Evolutionary conservation across 2,888 invertebrate genomes (phyloP).

Genomic region (Cybosia mesomella): DNA sequence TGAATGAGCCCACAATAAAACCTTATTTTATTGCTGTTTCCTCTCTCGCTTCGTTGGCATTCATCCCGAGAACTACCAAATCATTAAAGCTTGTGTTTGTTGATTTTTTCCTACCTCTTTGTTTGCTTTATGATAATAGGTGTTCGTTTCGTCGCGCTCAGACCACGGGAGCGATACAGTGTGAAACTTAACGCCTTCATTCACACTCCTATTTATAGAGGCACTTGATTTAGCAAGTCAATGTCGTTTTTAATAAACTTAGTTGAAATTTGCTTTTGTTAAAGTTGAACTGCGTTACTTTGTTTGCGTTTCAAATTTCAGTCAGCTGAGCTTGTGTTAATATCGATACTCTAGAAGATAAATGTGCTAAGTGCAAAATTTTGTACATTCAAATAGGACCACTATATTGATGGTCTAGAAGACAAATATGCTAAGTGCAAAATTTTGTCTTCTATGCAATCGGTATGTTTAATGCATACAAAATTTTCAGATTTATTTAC

Average conservation of each 20-base stretch:
- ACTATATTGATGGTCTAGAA: too few relatives aligned
- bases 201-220: conserved; percentile 81
- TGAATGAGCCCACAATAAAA: conserved; percentile 77
- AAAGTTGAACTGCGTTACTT: conserved; percentile 45
- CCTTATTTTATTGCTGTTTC: conserved; percentile 81
- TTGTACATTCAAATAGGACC: too few relatives aligned
- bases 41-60: conserved; percentile 80
- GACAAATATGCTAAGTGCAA: too few relatives aligned
- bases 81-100: conserved; percentile 83
- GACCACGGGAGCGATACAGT: conserved; percentile 77
- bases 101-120: conserved; percentile 80
- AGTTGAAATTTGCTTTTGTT: conserved; percentile 66
- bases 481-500: neutral
- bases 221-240: conserved; percentile 82
- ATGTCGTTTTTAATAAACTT: conserved; percentile 78
- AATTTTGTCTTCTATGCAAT: too few relatives aligned
- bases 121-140: conserved; percentile 87
- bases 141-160: conserved; percentile 78
- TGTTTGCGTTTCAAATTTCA: conserved; percentile 59
- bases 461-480: neutral
- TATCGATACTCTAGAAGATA: too few relatives aligned
- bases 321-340: conserved; percentile 43
- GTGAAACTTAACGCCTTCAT: conserved; percentile 86
- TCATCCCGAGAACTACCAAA: conserved; percentile 82
- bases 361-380: too few relatives aligned